Conservation (phyloP, 1,140 invertebrate species). For the Euborellia annulipes region DNA sequence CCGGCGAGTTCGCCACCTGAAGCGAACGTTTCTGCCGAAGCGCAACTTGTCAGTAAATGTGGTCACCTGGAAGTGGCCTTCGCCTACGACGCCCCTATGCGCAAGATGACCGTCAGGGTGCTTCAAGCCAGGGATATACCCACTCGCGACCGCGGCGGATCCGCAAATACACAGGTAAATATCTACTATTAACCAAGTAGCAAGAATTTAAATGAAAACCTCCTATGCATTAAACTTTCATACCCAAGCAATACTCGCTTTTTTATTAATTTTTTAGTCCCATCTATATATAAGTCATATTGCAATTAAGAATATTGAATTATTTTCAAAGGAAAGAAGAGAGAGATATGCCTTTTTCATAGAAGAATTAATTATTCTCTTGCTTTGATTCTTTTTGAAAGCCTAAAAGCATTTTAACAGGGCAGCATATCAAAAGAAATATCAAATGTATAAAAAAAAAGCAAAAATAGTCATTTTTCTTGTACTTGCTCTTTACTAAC, state of each 20-base stretch:
- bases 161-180: conserved; percentile 60
- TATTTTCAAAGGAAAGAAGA: too few relatives aligned
- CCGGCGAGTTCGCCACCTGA: conserved; percentile 11
- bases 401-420: background rate
- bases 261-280: too few relatives aligned
- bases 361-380: too few relatives aligned
- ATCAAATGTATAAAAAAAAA: background rate
- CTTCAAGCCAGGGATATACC: conserved; percentile 73
- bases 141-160: conserved; percentile 49
- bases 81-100: conserved; percentile 71
- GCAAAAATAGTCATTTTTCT: background rate
- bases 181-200: too few relatives aligned
- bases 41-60: conserved; percentile 35
- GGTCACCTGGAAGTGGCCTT: conserved; percentile 73
- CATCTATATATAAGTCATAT: too few relatives aligned
- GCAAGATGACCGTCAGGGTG: conserved; percentile 78
- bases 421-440: background rate
- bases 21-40: conserved; percentile 15
- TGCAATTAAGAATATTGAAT: too few relatives aligned
- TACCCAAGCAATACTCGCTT: too few relatives aligned
- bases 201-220: too few relatives aligned
- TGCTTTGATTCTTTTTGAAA: too few relatives aligned
- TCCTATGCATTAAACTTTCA: too few relatives aligned
- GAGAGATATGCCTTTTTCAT: too few relatives aligned
- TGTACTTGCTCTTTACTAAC: background rate